These are phyloP conservation scores for Steromphala cineraria DNA, from an alignment of 2,888 invertebrate genomes.

Conservation along the genomic window DNA sequence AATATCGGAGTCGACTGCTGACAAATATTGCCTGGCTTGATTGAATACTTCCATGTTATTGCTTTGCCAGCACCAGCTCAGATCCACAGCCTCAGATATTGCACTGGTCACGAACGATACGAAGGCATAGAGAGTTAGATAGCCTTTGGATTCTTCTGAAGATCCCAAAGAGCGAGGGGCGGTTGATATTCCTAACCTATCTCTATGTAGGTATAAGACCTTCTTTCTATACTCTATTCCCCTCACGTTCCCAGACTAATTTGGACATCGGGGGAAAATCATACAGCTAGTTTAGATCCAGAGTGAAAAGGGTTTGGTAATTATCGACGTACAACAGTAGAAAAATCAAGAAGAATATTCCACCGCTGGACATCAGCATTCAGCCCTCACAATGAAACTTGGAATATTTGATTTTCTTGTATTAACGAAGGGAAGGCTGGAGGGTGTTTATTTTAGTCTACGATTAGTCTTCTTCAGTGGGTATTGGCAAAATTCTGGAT, in stretches of 20 bases:
- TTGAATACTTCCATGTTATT: too few species aligned
- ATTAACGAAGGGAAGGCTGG: background rate
- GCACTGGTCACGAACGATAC: too few species aligned
- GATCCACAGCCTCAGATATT: too few species aligned
- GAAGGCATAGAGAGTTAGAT: too few species aligned
- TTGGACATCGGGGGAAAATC: background rate
- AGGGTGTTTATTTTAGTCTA: conserved; percentile 14
- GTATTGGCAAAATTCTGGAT: background rate
- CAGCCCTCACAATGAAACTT: background rate
- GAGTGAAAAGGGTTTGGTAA: background rate
- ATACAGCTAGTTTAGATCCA: background rate
- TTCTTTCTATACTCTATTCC: background rate
- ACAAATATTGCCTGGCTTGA: too few species aligned
- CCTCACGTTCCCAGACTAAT: background rate
- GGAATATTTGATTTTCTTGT: conserved; percentile 7
- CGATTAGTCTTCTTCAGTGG: background rate
- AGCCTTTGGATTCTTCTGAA: too few species aligned
- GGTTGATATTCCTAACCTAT: too few species aligned
- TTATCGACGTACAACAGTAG: conserved; percentile 7
- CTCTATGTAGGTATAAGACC: background rate
- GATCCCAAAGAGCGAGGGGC: too few species aligned
- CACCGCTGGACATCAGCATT: background rate
- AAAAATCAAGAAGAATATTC: background rate
- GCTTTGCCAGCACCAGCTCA: too few species aligned
- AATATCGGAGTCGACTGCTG: too few species aligned